These are phyloP conservation scores for Dicaeum eximium DNA, from an alignment of 2,113 vertebrate genomes.

Conservation along the genomic window DNA sequence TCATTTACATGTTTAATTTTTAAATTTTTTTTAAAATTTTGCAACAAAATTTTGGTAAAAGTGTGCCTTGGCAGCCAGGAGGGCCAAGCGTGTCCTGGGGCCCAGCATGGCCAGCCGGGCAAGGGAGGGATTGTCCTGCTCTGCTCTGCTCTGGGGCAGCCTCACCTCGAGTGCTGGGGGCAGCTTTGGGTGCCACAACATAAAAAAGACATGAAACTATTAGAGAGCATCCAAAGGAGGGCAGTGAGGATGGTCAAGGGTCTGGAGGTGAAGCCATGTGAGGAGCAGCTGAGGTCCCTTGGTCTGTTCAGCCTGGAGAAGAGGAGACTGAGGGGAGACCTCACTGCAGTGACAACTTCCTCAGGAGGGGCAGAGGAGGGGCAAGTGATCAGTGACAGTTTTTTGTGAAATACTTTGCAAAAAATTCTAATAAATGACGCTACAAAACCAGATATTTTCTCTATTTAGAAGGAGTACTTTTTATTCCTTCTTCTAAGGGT, in stretches of 20 bases:
- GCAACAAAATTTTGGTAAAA: background rate
- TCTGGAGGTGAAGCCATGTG: fast-evolving
- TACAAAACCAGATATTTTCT: background rate
- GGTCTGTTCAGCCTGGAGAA: background rate
- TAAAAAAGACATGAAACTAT: fast-evolving
- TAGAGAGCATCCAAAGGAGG: background rate
- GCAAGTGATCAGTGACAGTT: background rate
- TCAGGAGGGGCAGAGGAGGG: fast-evolving
- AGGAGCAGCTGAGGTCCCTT: fast-evolving
- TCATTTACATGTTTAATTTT: fast-evolving
- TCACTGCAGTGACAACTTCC: background rate
- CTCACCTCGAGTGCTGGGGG: background rate
- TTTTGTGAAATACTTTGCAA: background rate
- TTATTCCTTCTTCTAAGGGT: background rate
- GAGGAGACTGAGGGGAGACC: background rate
- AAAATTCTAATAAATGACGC: background rate
- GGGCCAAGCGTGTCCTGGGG: fast-evolving
- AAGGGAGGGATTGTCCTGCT: background rate
- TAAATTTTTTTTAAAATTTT: background rate
- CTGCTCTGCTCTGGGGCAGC: fast-evolving
- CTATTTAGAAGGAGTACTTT: background rate
- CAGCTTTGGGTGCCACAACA: background rate
- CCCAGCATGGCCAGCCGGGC: fast-evolving
- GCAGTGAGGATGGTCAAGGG: fast-evolving
- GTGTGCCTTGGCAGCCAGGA: background rate